phyloP scores from a whole-genome alignment of 2,797 vertebrate genomes.

The Pagetopsis macropterus region DNA sequence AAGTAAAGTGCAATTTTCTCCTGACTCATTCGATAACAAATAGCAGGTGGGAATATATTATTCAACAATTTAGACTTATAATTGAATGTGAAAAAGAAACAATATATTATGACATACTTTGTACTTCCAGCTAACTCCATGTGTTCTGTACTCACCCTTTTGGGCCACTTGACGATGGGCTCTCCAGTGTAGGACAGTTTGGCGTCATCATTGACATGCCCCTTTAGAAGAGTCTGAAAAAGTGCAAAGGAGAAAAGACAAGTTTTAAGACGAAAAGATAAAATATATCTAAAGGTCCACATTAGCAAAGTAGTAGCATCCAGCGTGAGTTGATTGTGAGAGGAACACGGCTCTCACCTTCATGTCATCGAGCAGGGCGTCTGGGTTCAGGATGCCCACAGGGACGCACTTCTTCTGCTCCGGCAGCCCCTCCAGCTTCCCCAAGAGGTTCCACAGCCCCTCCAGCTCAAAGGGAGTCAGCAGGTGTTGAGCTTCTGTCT shows the following conservation, averaged over 20 bases:
- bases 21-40: too few relatives aligned
- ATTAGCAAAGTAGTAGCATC: neutral
- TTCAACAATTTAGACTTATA: neutral
- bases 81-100: neutral
- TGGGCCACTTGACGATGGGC: slow-evolving; percentile 96
- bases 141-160: slow-evolving; percentile 82
- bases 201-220: slow-evolving; percentile 87
- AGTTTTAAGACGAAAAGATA: neutral
- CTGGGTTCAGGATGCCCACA: slow-evolving; percentile 89
- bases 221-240: slow-evolving; percentile 86
- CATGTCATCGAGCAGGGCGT: slow-evolving; percentile 90
- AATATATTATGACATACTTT: neutral
- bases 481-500: slow-evolving; percentile 59
- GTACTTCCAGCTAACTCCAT: neutral
- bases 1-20: too few relatives aligned
- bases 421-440: slow-evolving; percentile 94
- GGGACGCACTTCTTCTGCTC: slow-evolving; percentile 96
- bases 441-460: slow-evolving; percentile 92
- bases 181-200: slow-evolving; percentile 93
- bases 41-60: neutral
- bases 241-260: neutral
- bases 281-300: neutral
- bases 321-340: neutral
- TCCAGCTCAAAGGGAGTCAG: slow-evolving; percentile 95
- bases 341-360: slow-evolving; percentile 80